Evolutionary conservation across 2,888 invertebrate species (phyloP), one percentile per base, ranked within the genome.

Genomic region (Coronaproctus castanopsis): DNA sequence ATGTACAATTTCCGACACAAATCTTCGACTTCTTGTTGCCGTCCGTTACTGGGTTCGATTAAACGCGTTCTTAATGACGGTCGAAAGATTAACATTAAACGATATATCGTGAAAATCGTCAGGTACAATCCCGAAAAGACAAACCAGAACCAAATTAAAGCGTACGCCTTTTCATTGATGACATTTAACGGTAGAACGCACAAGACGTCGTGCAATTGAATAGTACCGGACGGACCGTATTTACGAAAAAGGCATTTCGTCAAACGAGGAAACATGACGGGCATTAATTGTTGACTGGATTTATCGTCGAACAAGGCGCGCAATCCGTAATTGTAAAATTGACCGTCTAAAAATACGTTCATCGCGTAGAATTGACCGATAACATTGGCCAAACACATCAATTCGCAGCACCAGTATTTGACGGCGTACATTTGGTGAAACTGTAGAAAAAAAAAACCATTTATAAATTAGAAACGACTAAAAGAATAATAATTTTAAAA

Each of bases 121-220:
- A 88, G 74, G 64, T 87, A 71, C 0, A 80, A 71, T 0, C 85
- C 81, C 63, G 91, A 73, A 52, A 88, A 82, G 72, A 88, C 80
- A 73, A 82, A 90, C 91, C 91, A 91, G 74, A 91, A 91, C 91
- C 91, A 91, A 56, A 91, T 79, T 74, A 90, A 88, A 64, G 91
- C 85, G 75, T 88, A 91, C 0, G 90, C 89, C 73, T 91, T 91
- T 74, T 91, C 90, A 72, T 91, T 91, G 69, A 91, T 88, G 66
- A 91, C 89, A 74, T 91, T 91, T 62, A 90, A 73, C 0, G 90
- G 90, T 52, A 91, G 76, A 62, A 91, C 80, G 71, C 90, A 91
- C 76, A 54, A 86, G 85, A 73, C 91, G 90, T 91, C 91, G 76
- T 87, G 87, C 50, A 81, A 83, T 72, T 90, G 87, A 55, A 91